Evolutionary conservation across 2,113 vertebrate species (phyloP).

Genomic region (Melanocharis versteri): DNA sequence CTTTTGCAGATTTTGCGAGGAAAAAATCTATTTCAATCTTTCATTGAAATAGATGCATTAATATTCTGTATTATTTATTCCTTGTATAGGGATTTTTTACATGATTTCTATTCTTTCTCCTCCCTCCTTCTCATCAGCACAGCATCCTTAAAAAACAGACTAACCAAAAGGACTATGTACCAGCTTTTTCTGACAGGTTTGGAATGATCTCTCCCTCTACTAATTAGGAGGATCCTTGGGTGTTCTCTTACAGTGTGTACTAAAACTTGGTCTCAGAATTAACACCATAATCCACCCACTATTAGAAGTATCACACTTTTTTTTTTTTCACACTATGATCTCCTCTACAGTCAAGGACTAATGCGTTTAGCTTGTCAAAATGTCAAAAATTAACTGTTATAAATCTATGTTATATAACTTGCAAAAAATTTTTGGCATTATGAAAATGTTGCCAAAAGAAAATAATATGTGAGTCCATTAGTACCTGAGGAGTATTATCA

Average conservation of each 20-base stretch:
- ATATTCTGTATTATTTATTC: not conserved
- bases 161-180: not conserved
- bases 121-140: not conserved
- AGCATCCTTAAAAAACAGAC: not conserved
- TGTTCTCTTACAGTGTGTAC: not conserved
- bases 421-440: not conserved
- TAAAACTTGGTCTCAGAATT: not conserved
- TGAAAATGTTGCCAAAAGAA: not conserved
- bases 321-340: not conserved
- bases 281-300: not conserved
- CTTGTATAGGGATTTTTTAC: not conserved
- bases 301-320: not conserved
- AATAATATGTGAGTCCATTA: not conserved
- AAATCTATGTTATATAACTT: not conserved
- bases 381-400: not conserved
- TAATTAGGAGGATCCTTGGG: not conserved
- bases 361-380: not conserved
- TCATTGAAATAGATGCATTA: not conserved
- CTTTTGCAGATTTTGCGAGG: not conserved
- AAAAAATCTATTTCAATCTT: not conserved
- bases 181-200: not conserved
- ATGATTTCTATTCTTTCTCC: not conserved
- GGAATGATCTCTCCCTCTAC: not conserved
- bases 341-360: not conserved
- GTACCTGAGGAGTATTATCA: not conserved